phyloP scores from a whole-genome alignment of 1,140 invertebrate genomes.

The Anadara kagoshimensis region DNA sequence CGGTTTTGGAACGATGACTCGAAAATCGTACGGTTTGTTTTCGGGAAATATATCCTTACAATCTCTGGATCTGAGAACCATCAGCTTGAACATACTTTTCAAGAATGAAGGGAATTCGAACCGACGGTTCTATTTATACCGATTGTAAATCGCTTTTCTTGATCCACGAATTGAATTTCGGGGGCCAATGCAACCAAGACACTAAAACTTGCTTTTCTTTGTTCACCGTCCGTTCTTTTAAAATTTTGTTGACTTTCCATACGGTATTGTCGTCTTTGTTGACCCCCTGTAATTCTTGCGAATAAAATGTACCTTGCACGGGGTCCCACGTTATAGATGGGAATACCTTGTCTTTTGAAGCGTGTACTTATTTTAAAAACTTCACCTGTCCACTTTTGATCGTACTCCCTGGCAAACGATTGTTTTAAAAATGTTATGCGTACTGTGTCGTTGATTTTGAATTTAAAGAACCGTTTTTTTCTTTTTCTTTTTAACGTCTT shows the following conservation, averaged over 20 bases:
- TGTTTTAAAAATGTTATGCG: slow-evolving; percentile 27
- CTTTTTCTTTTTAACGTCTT: background rate
- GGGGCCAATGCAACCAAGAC: slow-evolving; percentile 19
- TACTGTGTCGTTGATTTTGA: slow-evolving; percentile 33
- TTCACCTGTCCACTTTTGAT: slow-evolving; percentile 37
- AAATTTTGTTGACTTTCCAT: slow-evolving; percentile 15
- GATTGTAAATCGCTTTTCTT: background rate
- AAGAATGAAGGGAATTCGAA: too few species aligned
- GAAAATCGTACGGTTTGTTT: slow-evolving; percentile 7
- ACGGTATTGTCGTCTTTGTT: slow-evolving; percentile 20
- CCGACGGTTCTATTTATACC: background rate
- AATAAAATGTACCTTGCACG: slow-evolving; percentile 8
- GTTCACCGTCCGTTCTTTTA: slow-evolving; percentile 4
- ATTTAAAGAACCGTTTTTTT: slow-evolving; percentile 9
- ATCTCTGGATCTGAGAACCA: slow-evolving; percentile 4
- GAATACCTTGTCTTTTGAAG: slow-evolving; percentile 23
- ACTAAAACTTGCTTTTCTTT: slow-evolving; percentile 9
- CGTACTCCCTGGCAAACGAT: slow-evolving; percentile 28
- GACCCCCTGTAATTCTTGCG: slow-evolving; percentile 18
- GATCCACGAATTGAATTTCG: slow-evolving; percentile 28
- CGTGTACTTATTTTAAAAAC: slow-evolving; percentile 34
- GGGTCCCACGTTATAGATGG: slow-evolving; percentile 25
- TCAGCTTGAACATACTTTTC: background rate
- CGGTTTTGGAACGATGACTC: background rate
- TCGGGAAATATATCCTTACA: background rate